Base-by-base conservation (phyloP, 2,888 invertebrate species). In the Caenorhabditis plicata region DNA sequence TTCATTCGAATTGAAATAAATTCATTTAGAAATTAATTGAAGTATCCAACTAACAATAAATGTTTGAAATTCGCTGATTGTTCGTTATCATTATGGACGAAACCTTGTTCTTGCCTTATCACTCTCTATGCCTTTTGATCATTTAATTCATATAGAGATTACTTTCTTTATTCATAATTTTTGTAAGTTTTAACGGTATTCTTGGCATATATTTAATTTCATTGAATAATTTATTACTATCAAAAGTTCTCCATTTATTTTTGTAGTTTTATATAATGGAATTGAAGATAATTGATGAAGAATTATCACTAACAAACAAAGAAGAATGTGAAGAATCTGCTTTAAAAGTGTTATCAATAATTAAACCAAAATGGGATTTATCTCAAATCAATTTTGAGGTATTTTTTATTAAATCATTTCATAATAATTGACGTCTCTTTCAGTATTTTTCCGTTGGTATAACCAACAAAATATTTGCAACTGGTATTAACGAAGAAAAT, bases 381-480 rank as follows among this genome's bases (percentile, higher is more conserved):
- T 54, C 55, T 8, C 23, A 38, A 11, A 29, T 70, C 19, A 45
- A 35, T 19, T 70, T 70, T 31, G 56, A 71, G 43, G 69, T 64
- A 29, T 23, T 17, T 54, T 50, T 42, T 42, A 38, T 13, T 9
- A 15, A 36, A 19, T 29, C n/a, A 25, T 5, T 45, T 29, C 27
- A 5, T 20, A 17, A n/a, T 1, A 19, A 33, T 13, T 46, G 15
- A 5, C 25, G 15, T 7, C 7, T 11, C 4, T 58, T 69, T 29
- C 49, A 74, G 72, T 60, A 69, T 35, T 80, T 74, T 53, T 73
- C 77, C 7, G 75, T 68, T 20, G 80, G 80, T 3, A 80, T 80
- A 43, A 79, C 80, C 4, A 80, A 80, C 55, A 75, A 75, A 48
- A 77, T 80, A 20, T 74, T 80, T 32, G 46, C 72, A 13, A 61